These are phyloP conservation scores for Psittacula derbiana DNA, from an alignment of 2,797 vertebrate genomes.

Conservation along the genomic window DNA sequence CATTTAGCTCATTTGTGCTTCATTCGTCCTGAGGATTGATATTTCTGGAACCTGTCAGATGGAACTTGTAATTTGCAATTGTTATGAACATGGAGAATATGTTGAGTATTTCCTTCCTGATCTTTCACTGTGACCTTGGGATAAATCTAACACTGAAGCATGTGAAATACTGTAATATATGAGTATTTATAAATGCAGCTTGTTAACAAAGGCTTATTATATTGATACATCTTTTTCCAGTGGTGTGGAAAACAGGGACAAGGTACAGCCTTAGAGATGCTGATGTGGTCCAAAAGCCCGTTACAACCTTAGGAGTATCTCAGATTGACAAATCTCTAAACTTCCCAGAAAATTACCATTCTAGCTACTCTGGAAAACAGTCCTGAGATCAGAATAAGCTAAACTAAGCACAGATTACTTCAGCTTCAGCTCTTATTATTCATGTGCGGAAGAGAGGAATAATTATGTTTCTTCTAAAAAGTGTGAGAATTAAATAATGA, in stretches of 20 bases:
- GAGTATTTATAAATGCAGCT: background rate
- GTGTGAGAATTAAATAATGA: constrained; percentile 36
- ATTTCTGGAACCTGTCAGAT: background rate
- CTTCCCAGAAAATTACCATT: background rate
- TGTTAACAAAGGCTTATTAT: background rate
- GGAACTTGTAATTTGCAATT: background rate
- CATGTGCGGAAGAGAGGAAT: background rate
- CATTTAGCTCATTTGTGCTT: background rate
- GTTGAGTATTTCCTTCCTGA: background rate
- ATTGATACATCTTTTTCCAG: background rate
- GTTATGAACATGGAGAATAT: background rate
- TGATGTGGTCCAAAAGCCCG: background rate
- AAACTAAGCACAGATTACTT: background rate
- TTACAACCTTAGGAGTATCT: background rate
- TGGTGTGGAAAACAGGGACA: background rate
- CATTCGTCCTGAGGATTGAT: background rate
- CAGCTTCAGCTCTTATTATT: background rate
- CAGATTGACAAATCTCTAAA: background rate
- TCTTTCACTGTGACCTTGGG: background rate
- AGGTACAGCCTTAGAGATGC: background rate
- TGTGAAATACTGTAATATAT: background rate
- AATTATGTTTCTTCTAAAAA: constrained; percentile 5
- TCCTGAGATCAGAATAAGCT: accelerated
- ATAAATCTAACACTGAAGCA: background rate
- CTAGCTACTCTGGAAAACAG: background rate